Evolutionary conservation across 2,888 invertebrate species (phyloP).

Genomic region (Plebejus melissa): DNA sequence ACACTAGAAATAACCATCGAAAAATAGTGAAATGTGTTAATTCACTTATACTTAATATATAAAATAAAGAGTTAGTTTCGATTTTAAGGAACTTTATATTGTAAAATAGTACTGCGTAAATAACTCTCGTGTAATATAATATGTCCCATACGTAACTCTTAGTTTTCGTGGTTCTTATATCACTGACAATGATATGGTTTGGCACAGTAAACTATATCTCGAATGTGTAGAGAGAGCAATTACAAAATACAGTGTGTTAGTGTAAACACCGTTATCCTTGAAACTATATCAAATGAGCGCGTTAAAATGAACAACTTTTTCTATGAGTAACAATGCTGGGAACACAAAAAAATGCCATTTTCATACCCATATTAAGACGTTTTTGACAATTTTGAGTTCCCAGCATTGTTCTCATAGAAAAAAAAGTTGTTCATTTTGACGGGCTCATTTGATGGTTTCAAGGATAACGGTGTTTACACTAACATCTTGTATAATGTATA

Average conservation of each 20-base stretch:
- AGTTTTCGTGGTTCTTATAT: conserved; percentile 46
- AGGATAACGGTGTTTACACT: too few relatives aligned
- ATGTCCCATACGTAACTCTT: conserved; percentile 40
- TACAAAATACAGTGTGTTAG: background rate
- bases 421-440: too few relatives aligned
- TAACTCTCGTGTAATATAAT: conserved; percentile 43
- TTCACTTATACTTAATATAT: conserved; percentile 55
- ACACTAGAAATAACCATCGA: conserved; percentile 70
- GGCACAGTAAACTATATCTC: conserved; percentile 44
- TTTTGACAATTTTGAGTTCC: too few relatives aligned
- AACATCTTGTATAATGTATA: too few relatives aligned
- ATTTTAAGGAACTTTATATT: conserved; percentile 65
- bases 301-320: too few relatives aligned
- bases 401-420: too few relatives aligned
- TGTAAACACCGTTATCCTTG: too few relatives aligned
- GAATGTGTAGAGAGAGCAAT: conserved; percentile 36
- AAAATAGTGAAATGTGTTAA: conserved; percentile 69
- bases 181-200: conserved; percentile 72
- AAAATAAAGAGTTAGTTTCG: conserved; percentile 50
- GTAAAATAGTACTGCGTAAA: conserved; percentile 47
- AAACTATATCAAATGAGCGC: too few relatives aligned
- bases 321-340: too few relatives aligned
- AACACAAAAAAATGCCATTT: too few relatives aligned
- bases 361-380: too few relatives aligned
- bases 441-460: too few relatives aligned